Evolutionary conservation across 2,113 vertebrate species (phyloP).

Genomic region (Mionectes macconnelli): DNA sequence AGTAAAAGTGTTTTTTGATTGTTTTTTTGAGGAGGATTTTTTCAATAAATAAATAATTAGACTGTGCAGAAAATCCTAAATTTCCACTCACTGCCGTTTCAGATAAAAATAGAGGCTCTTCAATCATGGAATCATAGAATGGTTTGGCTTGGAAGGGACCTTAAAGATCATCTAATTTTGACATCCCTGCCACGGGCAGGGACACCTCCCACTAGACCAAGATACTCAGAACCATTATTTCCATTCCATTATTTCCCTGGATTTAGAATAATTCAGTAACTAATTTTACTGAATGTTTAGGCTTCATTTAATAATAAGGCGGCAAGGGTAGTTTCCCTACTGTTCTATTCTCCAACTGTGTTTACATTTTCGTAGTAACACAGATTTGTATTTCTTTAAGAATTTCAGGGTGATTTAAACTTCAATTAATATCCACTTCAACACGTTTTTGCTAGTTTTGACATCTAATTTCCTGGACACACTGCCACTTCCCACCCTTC

Average conservation of each 20-base stretch:
- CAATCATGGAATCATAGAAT: background rate
- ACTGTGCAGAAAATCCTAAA: background rate
- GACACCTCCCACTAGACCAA: background rate
- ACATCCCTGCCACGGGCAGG: background rate
- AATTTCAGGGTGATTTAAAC: conserved; percentile 36
- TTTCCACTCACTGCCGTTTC: background rate
- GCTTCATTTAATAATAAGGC: background rate
- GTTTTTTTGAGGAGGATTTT: background rate
- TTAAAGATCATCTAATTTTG: background rate
- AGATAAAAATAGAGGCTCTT: background rate
- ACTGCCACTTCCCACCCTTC: background rate
- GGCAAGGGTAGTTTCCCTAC: background rate
- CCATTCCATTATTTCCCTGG: background rate
- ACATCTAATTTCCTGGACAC: conserved; percentile 23
- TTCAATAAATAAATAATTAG: background rate
- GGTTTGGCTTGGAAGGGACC: background rate
- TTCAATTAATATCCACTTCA: background rate
- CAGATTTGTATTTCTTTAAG: background rate
- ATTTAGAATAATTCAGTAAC: background rate
- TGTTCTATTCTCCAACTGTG: background rate
- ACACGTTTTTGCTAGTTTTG: background rate
- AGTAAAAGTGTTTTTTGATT: background rate
- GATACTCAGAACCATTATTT: background rate
- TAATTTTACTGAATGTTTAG: background rate
- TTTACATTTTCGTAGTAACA: background rate